Conservation (phyloP, 2,113 vertebrate genomes). For the Lethenteron camtschaticum region DNA sequence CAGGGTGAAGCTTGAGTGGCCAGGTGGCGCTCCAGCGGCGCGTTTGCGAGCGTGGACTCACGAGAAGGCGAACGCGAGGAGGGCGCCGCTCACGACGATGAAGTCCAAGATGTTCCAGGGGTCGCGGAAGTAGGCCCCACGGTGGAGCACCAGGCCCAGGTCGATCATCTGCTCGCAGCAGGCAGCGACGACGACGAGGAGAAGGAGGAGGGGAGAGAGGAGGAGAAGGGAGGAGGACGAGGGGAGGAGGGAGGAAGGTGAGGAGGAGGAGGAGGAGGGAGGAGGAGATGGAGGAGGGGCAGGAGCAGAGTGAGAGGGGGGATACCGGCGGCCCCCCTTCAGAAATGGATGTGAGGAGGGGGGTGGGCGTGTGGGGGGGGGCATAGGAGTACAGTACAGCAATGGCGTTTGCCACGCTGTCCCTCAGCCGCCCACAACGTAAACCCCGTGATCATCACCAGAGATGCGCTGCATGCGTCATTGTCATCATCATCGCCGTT, state of each 20-base stretch:
- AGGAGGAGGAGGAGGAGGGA: background rate
- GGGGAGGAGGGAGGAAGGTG: background rate
- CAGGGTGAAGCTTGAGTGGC: no score
- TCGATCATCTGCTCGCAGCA: constrained; percentile 24
- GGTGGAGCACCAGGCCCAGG: constrained; percentile 30
- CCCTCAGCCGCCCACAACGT: no score
- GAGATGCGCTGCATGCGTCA: no score
- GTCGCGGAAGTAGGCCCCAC: constrained; percentile 43
- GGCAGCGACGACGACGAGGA: background rate
- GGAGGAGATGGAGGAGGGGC: constrained; percentile 8
- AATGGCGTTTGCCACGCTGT: background rate
- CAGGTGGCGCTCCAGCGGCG: no score
- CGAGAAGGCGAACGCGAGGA: constrained; percentile 96
- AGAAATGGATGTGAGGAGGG: no score
- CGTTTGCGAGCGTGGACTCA: constrained; percentile 31
- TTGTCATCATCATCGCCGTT: no score
- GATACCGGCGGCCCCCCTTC: background rate
- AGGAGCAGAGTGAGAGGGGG: constrained; percentile 7
- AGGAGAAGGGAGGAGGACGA: background rate
- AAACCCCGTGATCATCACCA: no score
- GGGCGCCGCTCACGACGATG: constrained; percentile 92
- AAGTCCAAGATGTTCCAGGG: constrained; percentile 93
- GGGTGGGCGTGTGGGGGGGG: background rate
- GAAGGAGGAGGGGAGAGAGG: background rate
- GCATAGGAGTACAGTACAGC: background rate